Evolutionary conservation across 2,888 invertebrate genomes (phyloP), one percentile per base, ranked within the genome.

Genomic region (Eupithecia subumbrata): DNA sequence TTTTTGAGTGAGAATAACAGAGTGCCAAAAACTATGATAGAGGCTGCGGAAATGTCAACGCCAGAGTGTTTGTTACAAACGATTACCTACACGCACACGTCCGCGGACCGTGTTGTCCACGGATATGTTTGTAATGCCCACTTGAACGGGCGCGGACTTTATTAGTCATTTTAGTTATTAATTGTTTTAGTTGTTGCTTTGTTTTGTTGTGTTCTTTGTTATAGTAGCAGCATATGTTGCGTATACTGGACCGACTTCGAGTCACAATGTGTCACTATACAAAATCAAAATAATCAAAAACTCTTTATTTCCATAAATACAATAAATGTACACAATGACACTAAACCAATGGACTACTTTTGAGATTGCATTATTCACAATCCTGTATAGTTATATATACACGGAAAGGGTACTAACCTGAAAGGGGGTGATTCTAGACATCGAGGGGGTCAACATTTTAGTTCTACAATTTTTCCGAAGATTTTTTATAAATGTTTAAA

Each of bases 31-130:
- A 73, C 71, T 67, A 72, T 69, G 75, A 71, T 73, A 63, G 73
- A 69, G 71, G 71, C 60, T 63, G 9, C 68, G 37, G 34, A 66
- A 73, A 73, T 77, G 77, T 76, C 75, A 76, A 72, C 80, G 56
- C 40, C 73, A 63, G 72, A 45, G 45, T 75, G 75, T 74, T 80
- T 75, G 75, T 74, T 80, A 74, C 76, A 48, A 70, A 52, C 76
- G 69, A 76, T 80, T 75, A 60, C 60, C 60, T 60, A 76, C 78
- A 77, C 70, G 64, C 73, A 72, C 70, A 52, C 74, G 71, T 66
- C 52, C 72, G 40, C 22, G 70, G 63, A 56, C 56, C 56, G 25
- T 69, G 68, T 52, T 69, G 71, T 34, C 34, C 72, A 43, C 75
- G 56, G 72, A 66, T 43, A 75, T 69, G 71, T 71, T 66, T 56